Evolutionary conservation across 1,140 invertebrate genomes (phyloP).

Genomic region (Drosophila micromelanica): DNA sequence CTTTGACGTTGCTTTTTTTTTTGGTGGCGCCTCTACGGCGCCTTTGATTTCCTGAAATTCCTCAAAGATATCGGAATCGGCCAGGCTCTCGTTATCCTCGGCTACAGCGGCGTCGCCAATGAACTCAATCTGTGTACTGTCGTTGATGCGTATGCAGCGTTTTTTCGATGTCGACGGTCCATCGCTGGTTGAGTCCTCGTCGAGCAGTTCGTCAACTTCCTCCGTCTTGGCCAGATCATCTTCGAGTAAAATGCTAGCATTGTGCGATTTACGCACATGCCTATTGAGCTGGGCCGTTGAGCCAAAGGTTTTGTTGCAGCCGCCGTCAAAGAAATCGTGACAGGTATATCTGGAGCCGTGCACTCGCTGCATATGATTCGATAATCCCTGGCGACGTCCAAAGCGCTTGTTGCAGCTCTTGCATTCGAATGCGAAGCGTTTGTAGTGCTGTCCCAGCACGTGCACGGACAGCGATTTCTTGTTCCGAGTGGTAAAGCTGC

Average conservation of each 20-base stretch:
- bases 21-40: background rate
- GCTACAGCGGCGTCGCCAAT: constrained; percentile 19
- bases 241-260: constrained; percentile 19
- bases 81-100: constrained; percentile 14
- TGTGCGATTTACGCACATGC: constrained; percentile 60
- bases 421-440: constrained; percentile 63
- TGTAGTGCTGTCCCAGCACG: constrained; percentile 61
- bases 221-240: constrained; percentile 26
- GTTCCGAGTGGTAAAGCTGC: constrained; percentile 69
- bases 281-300: constrained; percentile 40
- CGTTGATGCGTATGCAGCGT: constrained; percentile 33
- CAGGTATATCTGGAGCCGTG: constrained; percentile 50
- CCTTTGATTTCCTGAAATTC: constrained; percentile 9
- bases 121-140: constrained; percentile 50
- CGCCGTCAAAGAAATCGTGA: constrained; percentile 40
- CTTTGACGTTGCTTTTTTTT: constrained; percentile 10
- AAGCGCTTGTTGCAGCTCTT: constrained; percentile 61
- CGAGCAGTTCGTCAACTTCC: background rate
- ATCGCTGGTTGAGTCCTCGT: constrained; percentile 19
- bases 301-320: constrained; percentile 52
- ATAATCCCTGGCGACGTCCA: constrained; percentile 64
- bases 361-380: constrained; percentile 65
- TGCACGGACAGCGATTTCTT: constrained; percentile 72
- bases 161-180: constrained; percentile 45
- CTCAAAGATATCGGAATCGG: constrained; percentile 6